Evolutionary conservation across 2,888 invertebrate genomes (phyloP).

Genomic region (Phaedon cochleariae): DNA sequence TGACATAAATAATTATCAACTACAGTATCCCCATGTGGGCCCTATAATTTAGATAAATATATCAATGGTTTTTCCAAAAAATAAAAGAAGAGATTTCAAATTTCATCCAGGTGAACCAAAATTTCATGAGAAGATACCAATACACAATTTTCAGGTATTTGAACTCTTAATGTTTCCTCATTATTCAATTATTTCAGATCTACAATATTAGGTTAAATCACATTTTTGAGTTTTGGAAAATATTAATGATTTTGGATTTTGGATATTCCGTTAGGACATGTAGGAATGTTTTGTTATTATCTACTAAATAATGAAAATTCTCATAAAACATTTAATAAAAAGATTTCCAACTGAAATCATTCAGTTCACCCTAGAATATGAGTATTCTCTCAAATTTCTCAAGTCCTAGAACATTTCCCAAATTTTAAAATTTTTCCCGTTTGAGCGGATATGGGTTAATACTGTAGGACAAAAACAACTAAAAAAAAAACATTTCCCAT

Average conservation of each 20-base stretch:
- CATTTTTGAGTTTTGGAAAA: no score
- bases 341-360: neutral
- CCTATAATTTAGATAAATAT: neutral
- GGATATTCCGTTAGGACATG: no score
- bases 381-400: neutral
- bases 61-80: neutral
- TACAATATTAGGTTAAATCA: no score
- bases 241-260: no score
- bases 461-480: slow-evolving; percentile 52
- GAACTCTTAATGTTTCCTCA: neutral
- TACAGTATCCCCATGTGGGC: slow-evolving; percentile 25
- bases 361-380: neutral
- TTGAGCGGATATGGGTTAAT: slow-evolving; percentile 31
- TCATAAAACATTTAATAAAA: no score
- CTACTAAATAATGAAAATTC: no score
- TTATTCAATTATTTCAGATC: neutral
- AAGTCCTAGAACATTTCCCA: neutral
- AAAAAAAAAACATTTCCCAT: slow-evolving; percentile 49
- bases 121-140: no score
- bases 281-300: no score
- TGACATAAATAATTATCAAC: slow-evolving; percentile 37
- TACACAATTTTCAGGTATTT: neutral
- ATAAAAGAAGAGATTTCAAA: neutral
- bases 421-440: neutral
- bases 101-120: neutral